Conservation (phyloP, 1,140 invertebrate genomes). For the Manduca sexta region DNA sequence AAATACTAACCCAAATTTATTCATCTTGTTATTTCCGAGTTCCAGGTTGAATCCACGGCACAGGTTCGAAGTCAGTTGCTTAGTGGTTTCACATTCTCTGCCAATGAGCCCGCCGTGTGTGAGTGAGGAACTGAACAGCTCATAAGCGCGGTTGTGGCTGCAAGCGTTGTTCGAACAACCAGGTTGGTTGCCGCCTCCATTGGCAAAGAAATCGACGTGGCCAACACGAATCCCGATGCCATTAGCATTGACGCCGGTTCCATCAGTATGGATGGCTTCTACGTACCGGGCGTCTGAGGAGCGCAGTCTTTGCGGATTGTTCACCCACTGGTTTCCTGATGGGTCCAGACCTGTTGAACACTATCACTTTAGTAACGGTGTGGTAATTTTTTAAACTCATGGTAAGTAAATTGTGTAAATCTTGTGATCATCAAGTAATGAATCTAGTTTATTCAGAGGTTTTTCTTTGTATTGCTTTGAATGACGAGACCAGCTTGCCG, state of each 20-base stretch:
- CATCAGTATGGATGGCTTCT: slow-evolving; percentile 54
- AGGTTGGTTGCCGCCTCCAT: slow-evolving; percentile 82
- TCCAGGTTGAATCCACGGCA: slow-evolving; percentile 23
- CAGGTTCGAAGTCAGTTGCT: slow-evolving; percentile 27
- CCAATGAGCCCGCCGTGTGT: slow-evolving; percentile 14
- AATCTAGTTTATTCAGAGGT: too few species aligned
- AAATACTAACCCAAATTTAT: slow-evolving; percentile 29
- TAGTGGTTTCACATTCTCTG: slow-evolving; percentile 12
- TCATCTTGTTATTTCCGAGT: slow-evolving; percentile 28
- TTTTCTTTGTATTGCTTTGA: too few species aligned
- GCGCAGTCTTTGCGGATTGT: slow-evolving; percentile 20
- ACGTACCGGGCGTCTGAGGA: slow-evolving; percentile 38
- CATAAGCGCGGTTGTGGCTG: slow-evolving; percentile 45
- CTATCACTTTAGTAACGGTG: too few species aligned
- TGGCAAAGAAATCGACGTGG: slow-evolving; percentile 83
- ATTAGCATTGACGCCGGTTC: slow-evolving; percentile 21
- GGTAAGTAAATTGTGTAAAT: too few species aligned
- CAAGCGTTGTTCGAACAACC: slow-evolving; percentile 72
- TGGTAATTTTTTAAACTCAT: too few species aligned
- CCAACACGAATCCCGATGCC: slow-evolving; percentile 36
- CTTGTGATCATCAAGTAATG: too few species aligned
- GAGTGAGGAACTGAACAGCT: slow-evolving; percentile 38
- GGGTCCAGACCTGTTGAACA: slow-evolving; percentile 37
- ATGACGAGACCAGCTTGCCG: too few species aligned
- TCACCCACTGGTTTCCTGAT: slow-evolving; percentile 26